Conservation (phyloP, 2,888 invertebrate species). For the Agriotes lineatus region DNA sequence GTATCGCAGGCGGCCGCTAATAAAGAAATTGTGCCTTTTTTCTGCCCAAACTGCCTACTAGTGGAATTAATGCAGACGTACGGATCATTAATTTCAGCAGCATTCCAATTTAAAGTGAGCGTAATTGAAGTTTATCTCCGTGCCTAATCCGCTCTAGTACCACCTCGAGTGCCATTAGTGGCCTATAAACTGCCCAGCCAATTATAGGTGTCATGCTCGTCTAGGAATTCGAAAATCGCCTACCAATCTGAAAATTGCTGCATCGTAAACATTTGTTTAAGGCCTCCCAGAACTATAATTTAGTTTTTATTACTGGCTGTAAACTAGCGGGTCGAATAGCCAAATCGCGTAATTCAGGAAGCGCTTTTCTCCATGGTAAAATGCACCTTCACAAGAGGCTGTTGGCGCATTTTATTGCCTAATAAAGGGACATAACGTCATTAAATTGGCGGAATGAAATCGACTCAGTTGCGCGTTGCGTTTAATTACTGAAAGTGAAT, state of each 20-base stretch:
- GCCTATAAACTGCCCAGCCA: neutral
- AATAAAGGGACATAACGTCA: too few relatives aligned
- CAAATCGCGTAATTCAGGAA: constrained; percentile 3
- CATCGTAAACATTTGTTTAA: neutral
- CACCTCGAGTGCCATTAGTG: constrained; percentile 9
- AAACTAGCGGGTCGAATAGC: neutral
- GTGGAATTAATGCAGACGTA: too few relatives aligned
- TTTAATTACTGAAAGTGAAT: too few relatives aligned
- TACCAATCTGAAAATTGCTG: neutral
- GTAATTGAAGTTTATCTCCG: constrained; percentile 19
- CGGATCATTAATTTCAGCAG: too few relatives aligned
- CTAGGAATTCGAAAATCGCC: constrained; percentile 1
- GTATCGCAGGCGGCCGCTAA: too few relatives aligned
- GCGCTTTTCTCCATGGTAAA: neutral
- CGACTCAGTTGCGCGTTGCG: too few relatives aligned
- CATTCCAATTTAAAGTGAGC: neutral
- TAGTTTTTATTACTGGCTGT: neutral
- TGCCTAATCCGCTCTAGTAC: constrained; percentile 10
- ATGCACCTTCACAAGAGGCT: neutral
- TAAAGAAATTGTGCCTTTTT: too few relatives aligned
- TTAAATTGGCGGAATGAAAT: too few relatives aligned
- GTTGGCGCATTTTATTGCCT: neutral
- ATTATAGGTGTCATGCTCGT: neutral
- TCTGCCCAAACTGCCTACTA: too few relatives aligned
- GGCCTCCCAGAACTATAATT: neutral